A percentile compares a stretch with the other conserved stretches of the same genome.
Conservation (phyloP, 2,888 invertebrate species). For the Mellilla xanthometata region DNA sequence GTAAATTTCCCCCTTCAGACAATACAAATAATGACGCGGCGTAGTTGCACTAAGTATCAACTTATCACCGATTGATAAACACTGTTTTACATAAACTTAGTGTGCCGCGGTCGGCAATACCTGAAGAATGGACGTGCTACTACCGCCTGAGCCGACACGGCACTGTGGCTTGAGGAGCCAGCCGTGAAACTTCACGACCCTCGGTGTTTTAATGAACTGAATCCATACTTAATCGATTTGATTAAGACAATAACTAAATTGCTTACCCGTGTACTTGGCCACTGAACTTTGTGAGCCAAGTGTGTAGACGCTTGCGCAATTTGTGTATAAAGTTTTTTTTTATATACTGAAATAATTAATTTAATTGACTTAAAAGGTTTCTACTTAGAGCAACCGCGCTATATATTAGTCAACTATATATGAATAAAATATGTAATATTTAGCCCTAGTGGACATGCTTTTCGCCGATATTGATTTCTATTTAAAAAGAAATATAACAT, state of each 20-base stretch:
- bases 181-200: slow-evolving; percentile 4
- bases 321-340: too few species aligned
- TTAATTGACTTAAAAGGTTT: too few species aligned
- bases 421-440: slow-evolving; percentile 59
- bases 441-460: slow-evolving; percentile 64
- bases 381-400: slow-evolving; percentile 41
- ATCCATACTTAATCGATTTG: slow-evolving; percentile 36
- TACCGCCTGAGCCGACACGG: slow-evolving; percentile 33
- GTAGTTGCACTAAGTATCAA: too few species aligned
- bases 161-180: slow-evolving; percentile 29
- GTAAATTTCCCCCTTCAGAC: too few species aligned
- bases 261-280: slow-evolving; percentile 9
- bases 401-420: slow-evolving; percentile 65
- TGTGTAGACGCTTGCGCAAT: not conserved
- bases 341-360: not conserved
- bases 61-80: too few species aligned
- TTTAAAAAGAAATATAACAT: slow-evolving; percentile 46
- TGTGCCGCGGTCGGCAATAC: slow-evolving; percentile 23
- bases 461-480: slow-evolving; percentile 58
- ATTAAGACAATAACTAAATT: slow-evolving; percentile 11
- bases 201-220: slow-evolving; percentile 29
- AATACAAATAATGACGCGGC: too few species aligned
- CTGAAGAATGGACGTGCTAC: slow-evolving; percentile 36
- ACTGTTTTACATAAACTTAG: too few species aligned
- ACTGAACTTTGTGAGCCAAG: slow-evolving; percentile 18